Conservation (phyloP, 1,140 invertebrate genomes). For the Ooceraea biroi region DNA sequence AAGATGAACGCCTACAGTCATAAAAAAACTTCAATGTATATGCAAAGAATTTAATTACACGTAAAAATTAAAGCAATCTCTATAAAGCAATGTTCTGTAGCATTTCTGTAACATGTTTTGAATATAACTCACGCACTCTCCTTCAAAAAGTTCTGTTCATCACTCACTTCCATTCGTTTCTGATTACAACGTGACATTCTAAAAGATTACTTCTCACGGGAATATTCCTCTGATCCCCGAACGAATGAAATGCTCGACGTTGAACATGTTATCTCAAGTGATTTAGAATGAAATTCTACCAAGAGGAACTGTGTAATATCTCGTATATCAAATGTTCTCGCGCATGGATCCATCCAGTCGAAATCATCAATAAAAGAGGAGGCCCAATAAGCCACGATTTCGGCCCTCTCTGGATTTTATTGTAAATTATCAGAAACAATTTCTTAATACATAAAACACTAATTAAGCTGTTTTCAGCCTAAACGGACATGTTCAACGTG, state of each 20-base stretch:
- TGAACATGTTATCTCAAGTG: slow-evolving; percentile 36
- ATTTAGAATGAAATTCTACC: slow-evolving; percentile 24
- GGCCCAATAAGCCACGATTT: no score
- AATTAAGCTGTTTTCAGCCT: no score
- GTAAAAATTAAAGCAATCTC: neutral
- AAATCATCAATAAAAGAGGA: slow-evolving; percentile 46
- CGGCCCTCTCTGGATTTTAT: no score
- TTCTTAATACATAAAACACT: no score
- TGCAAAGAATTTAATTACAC: neutral
- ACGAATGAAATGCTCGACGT: slow-evolving; percentile 36
- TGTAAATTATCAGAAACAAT: no score
- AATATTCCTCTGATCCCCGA: slow-evolving; percentile 22
- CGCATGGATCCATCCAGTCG: no score
- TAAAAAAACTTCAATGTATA: neutral
- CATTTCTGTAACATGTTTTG: neutral
- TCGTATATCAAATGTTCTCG: neutral
- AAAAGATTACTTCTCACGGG: slow-evolving; percentile 17
- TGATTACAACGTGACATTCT: slow-evolving; percentile 17
- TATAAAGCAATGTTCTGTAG: neutral
- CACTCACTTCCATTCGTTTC: neutral
- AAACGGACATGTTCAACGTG: no score
- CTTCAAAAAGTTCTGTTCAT: neutral
- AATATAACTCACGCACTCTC: neutral
- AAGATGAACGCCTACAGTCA: neutral
- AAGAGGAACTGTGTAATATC: slow-evolving; percentile 3